Base-by-base conservation (phyloP, 2,797 vertebrate species). In the Brachyrhaphis roseni region DNA sequence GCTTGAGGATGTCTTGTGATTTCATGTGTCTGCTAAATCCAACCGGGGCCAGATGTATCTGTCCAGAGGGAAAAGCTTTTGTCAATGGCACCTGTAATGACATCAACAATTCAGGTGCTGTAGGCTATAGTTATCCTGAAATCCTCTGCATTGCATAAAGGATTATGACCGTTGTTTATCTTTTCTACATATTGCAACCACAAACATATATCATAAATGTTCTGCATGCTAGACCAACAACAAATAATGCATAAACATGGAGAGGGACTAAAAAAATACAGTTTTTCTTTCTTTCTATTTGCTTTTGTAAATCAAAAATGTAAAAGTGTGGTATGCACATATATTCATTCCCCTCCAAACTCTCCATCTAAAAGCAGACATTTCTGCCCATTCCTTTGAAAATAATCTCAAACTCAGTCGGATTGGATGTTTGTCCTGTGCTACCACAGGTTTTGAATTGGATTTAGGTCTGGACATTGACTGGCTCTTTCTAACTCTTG, bases 1-100 rank as follows among this genome's bases (percentile, higher is more conserved):
- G 98, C 88, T 91, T 96, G 89, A 96, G 96, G 78, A 95, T 97
- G 94, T 95, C 91, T 0, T 99, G 98, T 88, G 98, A 98, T 77
- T 99, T 98, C 89, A 97, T 99, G 94, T 99, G 98, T 93, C 94
- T 99, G 82, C 96, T 99, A 49, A 99, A 98, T 91, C 98, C 98
- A 77, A 94, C 93, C 76, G 98, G 98, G 43, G 97, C 97, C 83
- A 96, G 96, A 2, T 99, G 98, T 88, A 95, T 95, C 77, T 99
- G 98, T 94, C 97, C 98, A 62, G 98, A 99, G 94, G 98, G 98
- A 78, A 98, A 99, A 88, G 90, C 96, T 0, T 87, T 98, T 91
- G 90, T 98, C 89, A 99, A 99, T 77, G 97, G 97, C 82, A 98
- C 97, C 55, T 99, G 98, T 84, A 94, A 90, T 68, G 98, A 99